phyloP scores from a whole-genome alignment of 2,888 invertebrate genomes.

The Coelogynopora nodosa region DNA sequence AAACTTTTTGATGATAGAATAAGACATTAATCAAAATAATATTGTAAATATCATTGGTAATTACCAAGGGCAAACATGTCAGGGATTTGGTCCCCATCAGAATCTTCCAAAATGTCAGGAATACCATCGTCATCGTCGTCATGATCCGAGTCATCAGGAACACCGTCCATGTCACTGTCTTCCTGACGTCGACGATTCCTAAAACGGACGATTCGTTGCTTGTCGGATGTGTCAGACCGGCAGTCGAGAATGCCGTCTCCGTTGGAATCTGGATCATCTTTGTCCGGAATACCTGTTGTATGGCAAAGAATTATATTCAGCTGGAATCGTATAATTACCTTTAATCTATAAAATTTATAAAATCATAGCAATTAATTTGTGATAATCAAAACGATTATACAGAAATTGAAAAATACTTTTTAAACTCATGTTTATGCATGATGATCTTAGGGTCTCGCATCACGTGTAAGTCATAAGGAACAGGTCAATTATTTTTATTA shows the following conservation, averaged over 20 bases:
- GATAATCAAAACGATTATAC: too few species aligned
- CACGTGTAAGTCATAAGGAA: too few species aligned
- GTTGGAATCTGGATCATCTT: conserved; percentile 53
- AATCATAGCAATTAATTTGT: too few species aligned
- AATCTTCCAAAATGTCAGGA: conserved; percentile 50
- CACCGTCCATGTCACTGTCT: conserved; percentile 49
- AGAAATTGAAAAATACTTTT: too few species aligned
- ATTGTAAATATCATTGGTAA: too few species aligned
- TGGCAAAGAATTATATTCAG: too few species aligned
- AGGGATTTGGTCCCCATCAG: conserved; percentile 49
- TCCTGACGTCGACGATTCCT: conserved; percentile 45
- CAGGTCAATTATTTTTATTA: too few species aligned
- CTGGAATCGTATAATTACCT: too few species aligned
- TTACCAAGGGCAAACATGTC: conserved; percentile 47
- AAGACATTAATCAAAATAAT: too few species aligned
- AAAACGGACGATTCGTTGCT: conserved; percentile 49
- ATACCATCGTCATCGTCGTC: conserved; percentile 56
- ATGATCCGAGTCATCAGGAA: conserved; percentile 53
- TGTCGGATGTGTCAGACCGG: conserved; percentile 49
- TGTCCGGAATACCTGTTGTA: conserved; percentile 56
- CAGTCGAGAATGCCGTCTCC: conserved; percentile 54
- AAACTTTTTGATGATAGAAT: background rate
- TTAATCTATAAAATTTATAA: too few species aligned
- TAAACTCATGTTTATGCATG: too few species aligned
- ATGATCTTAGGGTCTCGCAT: too few species aligned